These are phyloP conservation scores for Harpalus rubripes DNA, from an alignment of 2,888 invertebrate genomes.

Conservation along the genomic window DNA sequence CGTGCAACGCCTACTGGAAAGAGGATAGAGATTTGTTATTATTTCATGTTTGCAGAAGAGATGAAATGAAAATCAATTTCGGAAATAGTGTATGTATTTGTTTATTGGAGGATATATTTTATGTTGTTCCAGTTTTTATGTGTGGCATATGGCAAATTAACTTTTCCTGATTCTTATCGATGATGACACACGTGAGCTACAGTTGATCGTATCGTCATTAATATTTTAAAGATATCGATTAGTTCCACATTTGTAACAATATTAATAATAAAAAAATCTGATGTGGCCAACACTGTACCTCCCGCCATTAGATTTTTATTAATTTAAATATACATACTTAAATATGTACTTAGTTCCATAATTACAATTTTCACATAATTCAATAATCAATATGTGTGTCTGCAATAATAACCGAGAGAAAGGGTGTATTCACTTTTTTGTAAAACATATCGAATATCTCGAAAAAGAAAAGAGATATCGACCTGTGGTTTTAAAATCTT, in stretches of 20 bases:
- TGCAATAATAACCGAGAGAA: no score
- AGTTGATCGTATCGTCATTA: not conserved
- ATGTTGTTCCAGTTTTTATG: not conserved
- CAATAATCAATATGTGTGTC: no score
- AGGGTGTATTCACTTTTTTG: no score
- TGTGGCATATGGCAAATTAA: not conserved
- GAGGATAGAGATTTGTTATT: conserved; percentile 10
- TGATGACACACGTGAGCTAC: not conserved
- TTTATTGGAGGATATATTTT: not conserved
- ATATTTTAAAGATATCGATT: not conserved
- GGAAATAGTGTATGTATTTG: not conserved
- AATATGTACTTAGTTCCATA: no score
- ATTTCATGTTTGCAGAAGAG: not conserved
- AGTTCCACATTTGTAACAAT: not conserved
- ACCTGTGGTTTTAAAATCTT: no score
- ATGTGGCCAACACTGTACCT: no score
- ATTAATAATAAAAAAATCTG: no score
- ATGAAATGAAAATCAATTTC: not conserved
- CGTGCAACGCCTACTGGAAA: conserved; percentile 67
- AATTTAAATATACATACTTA: no score
- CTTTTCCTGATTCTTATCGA: not conserved
- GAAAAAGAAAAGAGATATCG: no score
- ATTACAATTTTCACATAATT: no score
- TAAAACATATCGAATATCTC: no score
- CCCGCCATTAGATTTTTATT: no score